Conservation (phyloP, 2,888 invertebrate genomes). For the Amphipyra berbera region DNA sequence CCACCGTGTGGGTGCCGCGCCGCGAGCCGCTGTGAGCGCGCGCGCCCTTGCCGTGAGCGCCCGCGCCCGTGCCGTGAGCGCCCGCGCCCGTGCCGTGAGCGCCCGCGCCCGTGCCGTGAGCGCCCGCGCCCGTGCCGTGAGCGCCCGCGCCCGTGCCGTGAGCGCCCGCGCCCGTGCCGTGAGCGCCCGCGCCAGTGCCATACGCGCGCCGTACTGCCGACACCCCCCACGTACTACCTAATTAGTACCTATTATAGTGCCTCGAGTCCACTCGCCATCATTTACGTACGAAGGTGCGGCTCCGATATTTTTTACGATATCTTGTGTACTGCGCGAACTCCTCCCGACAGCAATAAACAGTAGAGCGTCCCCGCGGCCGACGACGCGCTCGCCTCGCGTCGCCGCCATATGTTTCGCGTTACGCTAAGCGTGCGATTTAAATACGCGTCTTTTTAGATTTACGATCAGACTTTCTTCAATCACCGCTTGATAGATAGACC, state of each 20-base stretch:
- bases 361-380: constrained; percentile 26
- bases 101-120: no score
- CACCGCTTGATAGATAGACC: constrained; percentile 78
- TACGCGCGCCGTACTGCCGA: constrained; percentile 81
- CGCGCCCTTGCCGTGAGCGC: no score
- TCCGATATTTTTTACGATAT: constrained; percentile 56
- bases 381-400: neutral
- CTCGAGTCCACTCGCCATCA: constrained; percentile 67
- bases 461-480: constrained; percentile 68
- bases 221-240: constrained; percentile 85
- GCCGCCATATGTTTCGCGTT: constrained; percentile 27
- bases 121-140: no score
- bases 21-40: constrained; percentile 98
- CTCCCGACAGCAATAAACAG: constrained; percentile 41
- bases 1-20: constrained; percentile 98
- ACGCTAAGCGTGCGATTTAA: constrained; percentile 46
- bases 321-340: constrained; percentile 21
- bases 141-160: no score
- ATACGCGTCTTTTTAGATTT: constrained; percentile 65
- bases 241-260: constrained; percentile 72
- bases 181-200: constrained; percentile 63
- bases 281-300: constrained; percentile 48
- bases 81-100: no score
- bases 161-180: no score
- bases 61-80: no score